Percentiles rank a stretch among this genome's conserved stretches.
These are phyloP conservation scores for Sweltsa coloradensis DNA, from an alignment of 1,140 invertebrate species.

Conservation along the genomic window DNA sequence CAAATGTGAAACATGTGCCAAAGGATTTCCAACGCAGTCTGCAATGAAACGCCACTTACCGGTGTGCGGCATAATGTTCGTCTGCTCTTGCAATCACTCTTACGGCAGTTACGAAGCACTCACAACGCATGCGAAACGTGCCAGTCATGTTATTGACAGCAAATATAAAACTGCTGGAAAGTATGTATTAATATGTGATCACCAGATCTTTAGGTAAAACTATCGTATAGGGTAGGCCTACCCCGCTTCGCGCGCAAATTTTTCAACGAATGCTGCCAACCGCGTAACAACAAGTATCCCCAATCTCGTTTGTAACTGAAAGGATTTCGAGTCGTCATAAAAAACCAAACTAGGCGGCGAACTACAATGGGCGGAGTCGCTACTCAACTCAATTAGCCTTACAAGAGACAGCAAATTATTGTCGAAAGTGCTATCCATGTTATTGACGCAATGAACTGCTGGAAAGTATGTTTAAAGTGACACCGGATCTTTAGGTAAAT, in stretches of 20 bases:
- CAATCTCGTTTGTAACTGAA: not conserved
- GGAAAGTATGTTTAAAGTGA: no score
- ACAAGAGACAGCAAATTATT: no score
- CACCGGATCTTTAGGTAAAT: no score
- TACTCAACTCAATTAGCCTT: no score
- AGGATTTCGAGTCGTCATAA: not conserved
- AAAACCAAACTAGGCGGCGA: no score
- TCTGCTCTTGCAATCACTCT: conserved; percentile 35
- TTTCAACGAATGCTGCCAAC: not conserved
- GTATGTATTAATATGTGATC: conserved; percentile 22
- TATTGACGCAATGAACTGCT: no score
- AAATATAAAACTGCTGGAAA: conserved; percentile 22
- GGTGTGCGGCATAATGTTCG: conserved; percentile 37
- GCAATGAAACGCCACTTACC: conserved; percentile 33
- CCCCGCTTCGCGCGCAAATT: not conserved
- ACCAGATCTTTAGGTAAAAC: conserved; percentile 15
- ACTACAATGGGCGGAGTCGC: no score
- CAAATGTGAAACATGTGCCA: conserved; percentile 36
- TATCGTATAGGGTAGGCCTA: not conserved
- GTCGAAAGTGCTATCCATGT: no score
- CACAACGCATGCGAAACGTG: conserved; percentile 40
- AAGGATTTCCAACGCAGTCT: conserved; percentile 39
- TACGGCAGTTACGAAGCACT: conserved; percentile 42
- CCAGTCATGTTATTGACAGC: conserved; percentile 29
- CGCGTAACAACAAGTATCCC: not conserved